phyloP scores from a whole-genome alignment of 2,113 vertebrate species.

The Monopterus albus region DNA sequence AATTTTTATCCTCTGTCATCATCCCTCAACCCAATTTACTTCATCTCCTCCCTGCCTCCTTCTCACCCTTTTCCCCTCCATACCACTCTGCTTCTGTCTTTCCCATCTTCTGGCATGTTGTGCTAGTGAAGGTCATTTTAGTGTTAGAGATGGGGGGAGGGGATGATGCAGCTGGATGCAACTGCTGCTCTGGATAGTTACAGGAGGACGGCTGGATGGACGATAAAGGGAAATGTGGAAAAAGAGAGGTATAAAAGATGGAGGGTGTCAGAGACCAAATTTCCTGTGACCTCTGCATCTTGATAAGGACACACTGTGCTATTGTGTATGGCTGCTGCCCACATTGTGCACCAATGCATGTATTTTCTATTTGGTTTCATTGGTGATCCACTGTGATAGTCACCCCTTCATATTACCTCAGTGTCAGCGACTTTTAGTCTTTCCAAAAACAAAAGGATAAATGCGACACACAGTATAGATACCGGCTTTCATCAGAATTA shows the following conservation, averaged over 20 bases:
- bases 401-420: conserved; percentile 30
- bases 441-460: no score
- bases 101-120: conserved; percentile 49
- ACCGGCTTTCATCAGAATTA: no score
- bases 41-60: conserved; percentile 11
- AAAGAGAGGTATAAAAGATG: conserved; percentile 12
- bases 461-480: no score
- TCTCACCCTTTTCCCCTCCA: background rate
- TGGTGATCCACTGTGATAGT: conserved; percentile 25
- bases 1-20: conserved; percentile 22
- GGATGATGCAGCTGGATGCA: conserved; percentile 50
- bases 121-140: conserved; percentile 74
- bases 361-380: conserved; percentile 52
- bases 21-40: background rate
- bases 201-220: conserved; percentile 42
- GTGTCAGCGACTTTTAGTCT: background rate
- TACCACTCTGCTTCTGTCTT: conserved; percentile 27
- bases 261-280: conserved; percentile 9
- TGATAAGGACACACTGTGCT: conserved; percentile 19
- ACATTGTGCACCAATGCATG: background rate
- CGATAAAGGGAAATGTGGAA: conserved; percentile 29
- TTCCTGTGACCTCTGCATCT: conserved; percentile 36
- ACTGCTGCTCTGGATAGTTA: conserved; percentile 55
- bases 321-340: background rate
- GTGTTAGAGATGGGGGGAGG: conserved; percentile 42